These are phyloP conservation scores for Empis livida DNA, from an alignment of 2,888 invertebrate genomes.

Conservation along the genomic window DNA sequence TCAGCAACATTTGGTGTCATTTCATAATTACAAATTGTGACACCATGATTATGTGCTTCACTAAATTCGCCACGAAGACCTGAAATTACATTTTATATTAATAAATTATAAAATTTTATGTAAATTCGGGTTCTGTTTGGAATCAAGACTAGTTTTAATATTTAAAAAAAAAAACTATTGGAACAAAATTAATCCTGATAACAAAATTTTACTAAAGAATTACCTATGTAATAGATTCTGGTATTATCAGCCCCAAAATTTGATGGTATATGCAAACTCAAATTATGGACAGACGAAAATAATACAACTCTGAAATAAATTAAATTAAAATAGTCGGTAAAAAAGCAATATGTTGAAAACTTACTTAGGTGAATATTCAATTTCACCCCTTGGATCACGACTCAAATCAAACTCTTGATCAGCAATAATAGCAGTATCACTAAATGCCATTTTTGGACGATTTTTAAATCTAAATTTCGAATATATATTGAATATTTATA, in stretches of 20 bases:
- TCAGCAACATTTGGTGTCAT: constrained; percentile 71
- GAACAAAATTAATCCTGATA: too few species aligned
- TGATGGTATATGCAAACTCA: constrained; percentile 79
- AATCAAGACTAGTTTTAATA: too few species aligned
- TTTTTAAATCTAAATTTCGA: constrained; percentile 68
- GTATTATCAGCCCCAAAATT: constrained; percentile 82
- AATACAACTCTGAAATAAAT: constrained; percentile 64
- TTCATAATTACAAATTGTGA: constrained; percentile 87
- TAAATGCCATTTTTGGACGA: constrained; percentile 87
- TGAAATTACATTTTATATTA: constrained; percentile 8
- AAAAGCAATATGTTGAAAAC: too few species aligned
- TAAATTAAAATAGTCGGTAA: neutral
- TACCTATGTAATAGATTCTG: constrained; percentile 78
- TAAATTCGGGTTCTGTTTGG: too few species aligned
- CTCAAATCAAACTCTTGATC: constrained; percentile 86
- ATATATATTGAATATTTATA: neutral
- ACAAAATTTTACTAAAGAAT: neutral
- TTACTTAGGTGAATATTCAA: constrained; percentile 88
- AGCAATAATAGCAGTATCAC: constrained; percentile 57
- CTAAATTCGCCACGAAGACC: constrained; percentile 80
- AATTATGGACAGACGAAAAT: constrained; percentile 79
- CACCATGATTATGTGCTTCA: constrained; percentile 72
- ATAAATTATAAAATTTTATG: too few species aligned
- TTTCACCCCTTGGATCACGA: constrained; percentile 59
- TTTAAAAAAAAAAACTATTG: too few species aligned